Evolutionary conservation across 2,888 invertebrate species (phyloP).

Genomic region (Exephanes ischioxanthus): DNA sequence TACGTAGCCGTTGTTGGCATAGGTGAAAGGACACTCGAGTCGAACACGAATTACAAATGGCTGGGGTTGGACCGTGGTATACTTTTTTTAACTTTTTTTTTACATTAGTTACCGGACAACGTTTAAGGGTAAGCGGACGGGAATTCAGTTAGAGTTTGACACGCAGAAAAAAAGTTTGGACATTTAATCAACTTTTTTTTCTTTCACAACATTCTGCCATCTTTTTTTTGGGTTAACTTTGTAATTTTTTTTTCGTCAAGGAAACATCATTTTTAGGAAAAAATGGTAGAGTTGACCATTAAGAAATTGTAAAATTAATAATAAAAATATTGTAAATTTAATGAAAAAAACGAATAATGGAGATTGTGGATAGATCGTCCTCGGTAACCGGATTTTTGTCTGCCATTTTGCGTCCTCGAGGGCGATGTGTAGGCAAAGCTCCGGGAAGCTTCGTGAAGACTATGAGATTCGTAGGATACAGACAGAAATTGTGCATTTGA

Average conservation of each 20-base stretch:
- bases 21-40: slow-evolving; percentile 17
- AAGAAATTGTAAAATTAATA: not conserved
- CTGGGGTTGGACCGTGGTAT: slow-evolving; percentile 3
- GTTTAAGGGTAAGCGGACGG: not conserved
- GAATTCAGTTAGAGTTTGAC: not conserved
- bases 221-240: not conserved
- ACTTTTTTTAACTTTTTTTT: not conserved
- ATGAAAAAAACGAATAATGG: not conserved
- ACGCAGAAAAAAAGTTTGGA: not conserved
- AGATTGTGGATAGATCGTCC: not conserved
- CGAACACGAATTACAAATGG: slow-evolving; percentile 38
- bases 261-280: not conserved
- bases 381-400: not conserved
- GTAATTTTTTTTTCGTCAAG: too few species aligned
- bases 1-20: not conserved
- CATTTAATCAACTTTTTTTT: not conserved
- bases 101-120: slow-evolving; percentile 5
- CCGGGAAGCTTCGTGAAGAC: slow-evolving; percentile 35
- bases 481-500: slow-evolving; percentile 41
- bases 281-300: not conserved
- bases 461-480: slow-evolving; percentile 9
- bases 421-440: slow-evolving; percentile 16
- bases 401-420: not conserved
- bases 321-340: not conserved
- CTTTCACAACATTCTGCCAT: not conserved